These are phyloP conservation scores for Datnioides undecimradiatus DNA, from an alignment of 2,113 vertebrate species.

Conservation along the genomic window DNA sequence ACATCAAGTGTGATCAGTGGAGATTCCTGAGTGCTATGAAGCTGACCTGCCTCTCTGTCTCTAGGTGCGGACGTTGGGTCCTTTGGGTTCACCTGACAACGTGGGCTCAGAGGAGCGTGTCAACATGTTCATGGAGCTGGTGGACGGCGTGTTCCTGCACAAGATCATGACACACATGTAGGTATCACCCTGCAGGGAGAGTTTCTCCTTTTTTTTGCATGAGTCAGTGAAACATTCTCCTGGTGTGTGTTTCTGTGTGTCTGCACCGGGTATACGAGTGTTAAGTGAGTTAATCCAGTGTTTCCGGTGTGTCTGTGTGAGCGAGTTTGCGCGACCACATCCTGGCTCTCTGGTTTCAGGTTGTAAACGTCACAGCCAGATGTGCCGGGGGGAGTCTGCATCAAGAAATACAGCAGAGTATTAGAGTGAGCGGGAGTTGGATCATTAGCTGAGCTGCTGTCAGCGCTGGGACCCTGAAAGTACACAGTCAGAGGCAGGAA, in stretches of 20 bases:
- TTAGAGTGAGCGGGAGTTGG: not conserved
- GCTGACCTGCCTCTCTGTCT: slow-evolving; percentile 4
- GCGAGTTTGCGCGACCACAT: slow-evolving; percentile 68
- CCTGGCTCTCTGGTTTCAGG: slow-evolving; percentile 72
- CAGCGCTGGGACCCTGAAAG: not conserved
- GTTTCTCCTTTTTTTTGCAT: not conserved
- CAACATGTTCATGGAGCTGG: slow-evolving; percentile 79
- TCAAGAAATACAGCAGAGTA: not conserved
- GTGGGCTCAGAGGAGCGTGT: slow-evolving; percentile 69
- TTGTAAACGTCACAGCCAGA: slow-evolving; percentile 59
- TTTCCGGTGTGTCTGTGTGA: slow-evolving; percentile 49
- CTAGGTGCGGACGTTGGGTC: slow-evolving; percentile 74
- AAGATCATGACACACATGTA: slow-evolving; percentile 83
- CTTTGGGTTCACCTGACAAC: slow-evolving; percentile 57
- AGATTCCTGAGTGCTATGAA: not conserved
- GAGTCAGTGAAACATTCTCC: not conserved
- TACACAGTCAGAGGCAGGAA: not conserved
- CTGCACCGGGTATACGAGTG: not conserved
- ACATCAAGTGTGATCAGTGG: not conserved
- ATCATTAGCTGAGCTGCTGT: not conserved
- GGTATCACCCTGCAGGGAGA: not conserved
- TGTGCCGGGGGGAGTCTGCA: slow-evolving; percentile 43
- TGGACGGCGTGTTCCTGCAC: slow-evolving; percentile 80
- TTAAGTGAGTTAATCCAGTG: slow-evolving; percentile 25
- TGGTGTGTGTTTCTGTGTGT: not conserved